Percentiles rank a stretch among this genome's conserved stretches.
Conservation (phyloP, 2,888 invertebrate genomes). For the Zonitis immaculata region DNA sequence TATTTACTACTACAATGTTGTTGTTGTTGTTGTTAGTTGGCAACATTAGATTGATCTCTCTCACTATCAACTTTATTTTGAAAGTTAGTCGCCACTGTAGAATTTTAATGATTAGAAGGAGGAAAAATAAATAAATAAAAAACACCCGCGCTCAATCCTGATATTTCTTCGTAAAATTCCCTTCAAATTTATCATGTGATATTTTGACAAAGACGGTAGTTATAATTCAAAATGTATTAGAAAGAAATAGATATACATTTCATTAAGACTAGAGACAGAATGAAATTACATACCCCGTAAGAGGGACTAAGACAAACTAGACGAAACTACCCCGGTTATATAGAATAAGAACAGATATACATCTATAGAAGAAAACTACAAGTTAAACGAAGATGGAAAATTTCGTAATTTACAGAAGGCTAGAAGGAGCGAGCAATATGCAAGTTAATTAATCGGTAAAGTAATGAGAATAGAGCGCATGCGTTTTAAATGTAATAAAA, state of each 20-base stretch:
- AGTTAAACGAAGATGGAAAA: conserved; percentile 32
- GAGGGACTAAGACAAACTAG: conserved; percentile 41
- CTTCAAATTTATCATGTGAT: conserved; percentile 44
- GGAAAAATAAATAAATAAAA: no score
- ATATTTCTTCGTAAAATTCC: conserved; percentile 10
- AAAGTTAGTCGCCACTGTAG: conserved; percentile 9
- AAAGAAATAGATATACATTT: conserved; percentile 47
- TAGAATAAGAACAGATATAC: no score
- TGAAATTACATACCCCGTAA: conserved; percentile 51
- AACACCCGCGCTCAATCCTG: conserved; percentile 28
- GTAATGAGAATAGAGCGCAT: conserved; percentile 51
- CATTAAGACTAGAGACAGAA: conserved; percentile 51
- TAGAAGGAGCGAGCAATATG: conserved; percentile 50
- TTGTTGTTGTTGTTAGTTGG: neutral
- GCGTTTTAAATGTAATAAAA: conserved; percentile 35
- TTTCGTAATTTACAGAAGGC: conserved; percentile 44
- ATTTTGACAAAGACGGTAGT: conserved; percentile 33
- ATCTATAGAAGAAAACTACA: no score
- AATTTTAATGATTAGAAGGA: conserved; percentile 27
- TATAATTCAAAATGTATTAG: conserved; percentile 35
- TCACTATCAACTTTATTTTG: neutral
- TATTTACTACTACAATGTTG: neutral
- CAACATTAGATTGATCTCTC: neutral
- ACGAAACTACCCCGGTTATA: conserved; percentile 21
- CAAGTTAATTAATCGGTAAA: conserved; percentile 53